These are phyloP conservation scores for Chondrilla cf. caribensis DNA, from an alignment of 37 sponge, comb jelly and placozoan species.

Conservation along the genomic window DNA sequence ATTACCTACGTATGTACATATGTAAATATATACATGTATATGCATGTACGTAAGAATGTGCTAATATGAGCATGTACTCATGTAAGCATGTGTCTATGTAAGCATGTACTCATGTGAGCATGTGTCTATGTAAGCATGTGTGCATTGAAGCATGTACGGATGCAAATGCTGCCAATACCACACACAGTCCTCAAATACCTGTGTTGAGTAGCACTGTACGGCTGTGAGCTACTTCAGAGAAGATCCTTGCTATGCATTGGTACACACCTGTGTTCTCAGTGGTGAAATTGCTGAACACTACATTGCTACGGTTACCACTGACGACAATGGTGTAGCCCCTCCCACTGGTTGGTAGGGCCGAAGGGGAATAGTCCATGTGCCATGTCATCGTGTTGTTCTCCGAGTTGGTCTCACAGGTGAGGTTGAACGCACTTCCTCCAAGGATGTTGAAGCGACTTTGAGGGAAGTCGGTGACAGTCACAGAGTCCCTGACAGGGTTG, in stretches of 20 bases:
- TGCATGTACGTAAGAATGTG: too few species aligned
- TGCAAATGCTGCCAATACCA: too few species aligned
- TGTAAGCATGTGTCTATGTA: too few species aligned
- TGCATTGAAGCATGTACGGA: too few species aligned
- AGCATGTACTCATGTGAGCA: too few species aligned
- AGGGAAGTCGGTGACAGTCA: background rate
- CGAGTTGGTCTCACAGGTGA: constrained; percentile 1
- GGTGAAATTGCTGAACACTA: background rate
- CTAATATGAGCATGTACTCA: too few species aligned
- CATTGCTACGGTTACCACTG: background rate
- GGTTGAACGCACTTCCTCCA: background rate
- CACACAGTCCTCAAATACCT: background rate
- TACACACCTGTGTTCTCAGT: background rate
- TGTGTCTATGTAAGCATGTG: too few species aligned
- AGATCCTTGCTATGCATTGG: background rate
- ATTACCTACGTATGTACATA: too few species aligned
- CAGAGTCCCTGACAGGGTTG: too few species aligned
- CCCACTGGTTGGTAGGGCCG: background rate
- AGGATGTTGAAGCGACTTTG: background rate
- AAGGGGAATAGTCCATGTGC: background rate
- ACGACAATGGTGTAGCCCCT: background rate
- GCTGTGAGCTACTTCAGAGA: background rate
- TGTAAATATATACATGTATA: too few species aligned
- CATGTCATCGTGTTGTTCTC: background rate
- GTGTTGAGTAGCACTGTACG: background rate